These are phyloP conservation scores for Scolopax bukidnonensis DNA, from an alignment of 2,797 vertebrate genomes.

Conservation along the genomic window DNA sequence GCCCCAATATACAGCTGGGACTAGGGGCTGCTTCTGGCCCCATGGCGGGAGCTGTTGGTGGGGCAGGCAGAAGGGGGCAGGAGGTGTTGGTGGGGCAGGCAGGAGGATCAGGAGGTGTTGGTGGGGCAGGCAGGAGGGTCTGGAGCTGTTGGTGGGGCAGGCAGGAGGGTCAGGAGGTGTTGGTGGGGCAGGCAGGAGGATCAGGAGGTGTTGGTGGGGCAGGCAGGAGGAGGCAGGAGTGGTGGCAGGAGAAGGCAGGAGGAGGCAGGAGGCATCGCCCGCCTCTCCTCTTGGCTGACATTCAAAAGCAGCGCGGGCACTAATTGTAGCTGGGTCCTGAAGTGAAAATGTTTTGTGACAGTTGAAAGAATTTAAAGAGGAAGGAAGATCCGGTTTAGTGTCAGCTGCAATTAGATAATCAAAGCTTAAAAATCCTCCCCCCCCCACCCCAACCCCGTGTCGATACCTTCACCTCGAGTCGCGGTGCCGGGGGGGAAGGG, in stretches of 20 bases:
- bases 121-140: too few species aligned
- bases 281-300: constrained; percentile 69
- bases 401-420: constrained; percentile 80
- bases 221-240: too few species aligned
- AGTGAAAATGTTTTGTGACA: constrained; percentile 77
- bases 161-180: too few species aligned
- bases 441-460: background rate
- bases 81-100: background rate
- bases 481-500: background rate
- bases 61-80: background rate
- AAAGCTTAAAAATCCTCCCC: constrained; percentile 68
- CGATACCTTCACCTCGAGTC: constrained; percentile 58
- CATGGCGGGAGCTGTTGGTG: background rate
- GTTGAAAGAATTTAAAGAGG: constrained; percentile 74
- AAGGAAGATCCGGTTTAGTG: constrained; percentile 79
- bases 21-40: constrained; percentile 2
- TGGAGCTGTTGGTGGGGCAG: too few species aligned
- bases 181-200: too few species aligned
- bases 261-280: background rate
- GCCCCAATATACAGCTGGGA: constrained; percentile 74
- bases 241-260: background rate
- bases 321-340: constrained; percentile 67
- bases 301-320: constrained; percentile 67
- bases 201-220: too few species aligned
- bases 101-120: too few species aligned